Conservation (phyloP, 2,797 vertebrate species). For the Tokudaia tokunoshimensis region DNA sequence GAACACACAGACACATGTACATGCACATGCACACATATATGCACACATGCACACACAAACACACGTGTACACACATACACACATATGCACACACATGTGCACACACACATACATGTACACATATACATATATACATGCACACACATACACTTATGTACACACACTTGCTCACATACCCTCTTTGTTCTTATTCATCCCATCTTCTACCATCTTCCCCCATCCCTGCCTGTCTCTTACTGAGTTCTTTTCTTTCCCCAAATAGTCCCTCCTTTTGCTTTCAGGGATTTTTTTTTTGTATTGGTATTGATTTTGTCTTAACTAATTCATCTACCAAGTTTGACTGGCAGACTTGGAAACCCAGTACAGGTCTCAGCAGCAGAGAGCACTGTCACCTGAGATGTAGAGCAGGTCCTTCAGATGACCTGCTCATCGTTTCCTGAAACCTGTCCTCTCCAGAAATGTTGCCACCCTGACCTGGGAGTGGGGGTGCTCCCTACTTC, state of each 20-base stretch:
- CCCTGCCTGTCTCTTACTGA: not conserved
- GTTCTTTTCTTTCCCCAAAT: too few relatives aligned
- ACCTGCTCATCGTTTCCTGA: not conserved
- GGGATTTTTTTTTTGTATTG: not conserved
- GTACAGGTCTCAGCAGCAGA: not conserved
- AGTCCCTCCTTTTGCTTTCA: not conserved
- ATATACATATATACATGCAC: not conserved
- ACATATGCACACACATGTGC: fast-evolving
- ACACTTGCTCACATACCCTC: not conserved
- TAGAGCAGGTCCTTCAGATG: not conserved
- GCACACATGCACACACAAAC: not conserved
- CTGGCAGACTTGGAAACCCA: not conserved
- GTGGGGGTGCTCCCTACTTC: not conserved
- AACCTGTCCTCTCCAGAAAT: not conserved
- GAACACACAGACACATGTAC: too few relatives aligned
- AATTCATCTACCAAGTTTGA: not conserved
- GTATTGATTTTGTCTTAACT: not conserved
- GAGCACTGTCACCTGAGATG: too few relatives aligned
- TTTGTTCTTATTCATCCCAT: not conserved
- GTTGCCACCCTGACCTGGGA: fast-evolving
- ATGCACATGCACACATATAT: not conserved
- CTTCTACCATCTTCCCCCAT: not conserved
- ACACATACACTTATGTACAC: not conserved
- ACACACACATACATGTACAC: not conserved
- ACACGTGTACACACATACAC: not conserved